phyloP scores from a whole-genome alignment of 2,113 vertebrate species.

The Antennarius striatus region DNA sequence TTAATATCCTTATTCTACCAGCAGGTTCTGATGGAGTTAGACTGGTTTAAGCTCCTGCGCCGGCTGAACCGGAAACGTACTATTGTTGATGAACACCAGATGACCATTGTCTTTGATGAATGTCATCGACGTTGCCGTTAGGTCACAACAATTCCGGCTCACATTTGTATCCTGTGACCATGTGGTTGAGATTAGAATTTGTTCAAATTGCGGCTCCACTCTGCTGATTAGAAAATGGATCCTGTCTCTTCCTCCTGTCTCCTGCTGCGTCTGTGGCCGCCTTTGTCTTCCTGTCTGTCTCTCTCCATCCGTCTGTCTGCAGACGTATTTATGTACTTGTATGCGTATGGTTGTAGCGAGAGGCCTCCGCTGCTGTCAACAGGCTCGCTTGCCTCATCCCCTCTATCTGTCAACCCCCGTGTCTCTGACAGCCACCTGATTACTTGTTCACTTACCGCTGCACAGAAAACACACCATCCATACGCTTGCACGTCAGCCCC shows the following conservation, averaged over 20 bases:
- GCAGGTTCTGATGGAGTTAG: too few species aligned
- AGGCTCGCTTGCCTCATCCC: constrained; percentile 21
- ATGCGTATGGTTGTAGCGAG: background rate
- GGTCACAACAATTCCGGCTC: background rate
- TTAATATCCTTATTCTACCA: too few species aligned
- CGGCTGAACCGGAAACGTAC: too few species aligned
- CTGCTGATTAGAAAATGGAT: constrained; percentile 37
- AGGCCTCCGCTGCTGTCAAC: constrained; percentile 41
- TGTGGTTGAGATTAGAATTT: constrained; percentile 15
- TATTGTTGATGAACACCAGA: too few species aligned
- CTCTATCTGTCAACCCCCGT: constrained; percentile 41
- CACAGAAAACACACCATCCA: background rate
- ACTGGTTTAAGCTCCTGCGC: too few species aligned
- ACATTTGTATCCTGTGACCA: background rate
- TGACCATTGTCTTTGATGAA: too few species aligned
- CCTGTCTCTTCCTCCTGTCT: background rate
- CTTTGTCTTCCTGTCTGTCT: constrained; percentile 27
- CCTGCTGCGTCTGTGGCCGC: constrained; percentile 15
- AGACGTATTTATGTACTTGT: constrained; percentile 41
- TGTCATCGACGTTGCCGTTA: background rate
- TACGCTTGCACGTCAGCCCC: background rate
- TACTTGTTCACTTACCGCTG: constrained; percentile 6
- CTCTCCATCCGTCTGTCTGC: constrained; percentile 30
- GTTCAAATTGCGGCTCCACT: constrained; percentile 1
- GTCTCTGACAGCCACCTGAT: constrained; percentile 48